Conservation (phyloP, 2,113 vertebrate species). For the Hydropotes inermis region DNA sequence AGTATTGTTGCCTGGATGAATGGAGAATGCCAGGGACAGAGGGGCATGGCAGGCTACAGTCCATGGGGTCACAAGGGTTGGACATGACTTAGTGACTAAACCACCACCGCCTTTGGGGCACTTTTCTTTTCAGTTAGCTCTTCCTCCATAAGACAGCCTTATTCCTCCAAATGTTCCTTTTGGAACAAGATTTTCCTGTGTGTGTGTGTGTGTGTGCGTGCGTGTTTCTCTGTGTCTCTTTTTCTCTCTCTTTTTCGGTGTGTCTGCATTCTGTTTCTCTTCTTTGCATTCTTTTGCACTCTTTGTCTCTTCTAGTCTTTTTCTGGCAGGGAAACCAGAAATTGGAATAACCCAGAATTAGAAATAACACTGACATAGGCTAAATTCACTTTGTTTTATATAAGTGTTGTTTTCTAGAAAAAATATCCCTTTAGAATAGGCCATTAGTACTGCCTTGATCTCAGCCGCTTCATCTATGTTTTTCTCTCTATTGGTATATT, state of each 20-base stretch:
- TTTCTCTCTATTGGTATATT: background rate
- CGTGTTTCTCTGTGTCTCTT: background rate
- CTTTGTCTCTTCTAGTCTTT: background rate
- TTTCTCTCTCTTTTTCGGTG: background rate
- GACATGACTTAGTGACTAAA: rapidly evolving
- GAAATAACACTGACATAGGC: background rate
- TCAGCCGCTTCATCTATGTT: background rate
- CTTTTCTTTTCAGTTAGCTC: background rate
- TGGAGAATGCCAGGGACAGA: background rate
- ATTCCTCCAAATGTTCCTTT: background rate
- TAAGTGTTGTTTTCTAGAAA: background rate
- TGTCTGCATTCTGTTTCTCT: rapidly evolving
- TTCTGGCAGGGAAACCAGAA: background rate
- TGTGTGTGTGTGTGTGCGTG: background rate
- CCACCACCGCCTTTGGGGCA: background rate
- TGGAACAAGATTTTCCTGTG: background rate
- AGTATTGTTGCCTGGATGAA: background rate
- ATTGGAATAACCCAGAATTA: background rate
- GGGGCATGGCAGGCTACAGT: background rate
- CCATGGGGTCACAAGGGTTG: background rate
- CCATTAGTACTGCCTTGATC: background rate
- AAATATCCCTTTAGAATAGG: background rate
- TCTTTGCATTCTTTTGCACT: background rate
- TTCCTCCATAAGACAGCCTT: background rate
- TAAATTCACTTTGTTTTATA: background rate